phyloP scores from a whole-genome alignment of 1,140 invertebrate genomes.

The Calephelis virginiensis region DNA sequence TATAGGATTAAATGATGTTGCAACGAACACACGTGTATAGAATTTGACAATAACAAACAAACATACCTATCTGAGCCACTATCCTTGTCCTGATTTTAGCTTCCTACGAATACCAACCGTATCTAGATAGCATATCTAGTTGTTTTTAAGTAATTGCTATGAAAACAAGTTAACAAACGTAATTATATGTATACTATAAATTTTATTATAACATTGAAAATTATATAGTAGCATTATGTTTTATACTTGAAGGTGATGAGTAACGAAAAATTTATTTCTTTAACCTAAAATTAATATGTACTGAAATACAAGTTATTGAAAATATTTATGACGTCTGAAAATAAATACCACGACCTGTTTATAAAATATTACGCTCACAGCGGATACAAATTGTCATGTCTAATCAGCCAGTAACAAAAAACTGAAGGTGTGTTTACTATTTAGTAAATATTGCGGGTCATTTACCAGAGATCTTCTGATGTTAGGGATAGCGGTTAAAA shows the following conservation, averaged over 20 bases:
- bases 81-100: constrained; percentile 72
- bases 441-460: constrained; percentile 9
- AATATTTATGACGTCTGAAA: neutral
- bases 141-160: constrained; percentile 51
- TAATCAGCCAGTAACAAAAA: constrained; percentile 35
- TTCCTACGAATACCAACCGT: constrained; percentile 56
- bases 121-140: constrained; percentile 63
- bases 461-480: constrained; percentile 12
- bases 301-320: constrained; percentile 29
- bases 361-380: constrained; percentile 20
- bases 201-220: constrained; percentile 10
- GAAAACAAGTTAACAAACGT: constrained; percentile 16
- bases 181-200: constrained; percentile 10
- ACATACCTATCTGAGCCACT: constrained; percentile 52
- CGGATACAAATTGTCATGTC: constrained; percentile 31
- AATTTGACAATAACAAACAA: constrained; percentile 67
- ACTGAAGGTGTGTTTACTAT: constrained; percentile 36
- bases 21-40: constrained; percentile 60
- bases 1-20: constrained; percentile 39
- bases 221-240: no score
- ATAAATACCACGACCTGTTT: constrained; percentile 12
- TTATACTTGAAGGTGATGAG: no score
- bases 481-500: constrained; percentile 22
- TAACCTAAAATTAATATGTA: constrained; percentile 38
- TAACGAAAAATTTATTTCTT: neutral